Conservation (phyloP, 2,888 invertebrate genomes). For the Caenorhabditis drosophilae region DNA sequence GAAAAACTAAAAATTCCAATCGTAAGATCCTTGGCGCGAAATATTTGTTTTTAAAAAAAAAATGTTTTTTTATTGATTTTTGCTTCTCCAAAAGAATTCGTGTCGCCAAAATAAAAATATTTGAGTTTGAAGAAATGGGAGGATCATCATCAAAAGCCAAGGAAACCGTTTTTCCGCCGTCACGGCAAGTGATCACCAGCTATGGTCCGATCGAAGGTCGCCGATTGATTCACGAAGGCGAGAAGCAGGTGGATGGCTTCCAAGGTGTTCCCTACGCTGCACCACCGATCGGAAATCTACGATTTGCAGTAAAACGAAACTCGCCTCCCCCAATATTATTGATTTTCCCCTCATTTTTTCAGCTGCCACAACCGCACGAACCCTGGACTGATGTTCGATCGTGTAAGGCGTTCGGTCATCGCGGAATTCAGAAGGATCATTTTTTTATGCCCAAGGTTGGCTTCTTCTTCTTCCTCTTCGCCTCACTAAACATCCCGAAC, state of each 20-base stretch:
- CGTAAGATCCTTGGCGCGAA: no score
- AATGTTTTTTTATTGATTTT: no score
- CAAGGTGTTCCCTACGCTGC: constrained; percentile 54
- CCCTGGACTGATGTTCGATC: constrained; percentile 43
- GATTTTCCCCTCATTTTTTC: neutral
- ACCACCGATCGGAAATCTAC: constrained; percentile 43
- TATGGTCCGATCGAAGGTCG: constrained; percentile 52
- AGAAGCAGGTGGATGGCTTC: constrained; percentile 47
- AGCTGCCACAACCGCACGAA: constrained; percentile 43
- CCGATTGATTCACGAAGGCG: constrained; percentile 46
- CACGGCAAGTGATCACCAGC: constrained; percentile 39
- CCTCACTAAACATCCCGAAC: no score
- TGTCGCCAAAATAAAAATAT: no score
- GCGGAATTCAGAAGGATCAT: constrained; percentile 40
- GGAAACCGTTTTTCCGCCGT: constrained; percentile 33
- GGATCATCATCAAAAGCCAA: constrained; percentile 11
- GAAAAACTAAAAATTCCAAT: no score
- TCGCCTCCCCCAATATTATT: no score
- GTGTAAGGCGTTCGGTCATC: constrained; percentile 40
- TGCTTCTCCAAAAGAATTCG: no score
- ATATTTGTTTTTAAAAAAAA: no score
- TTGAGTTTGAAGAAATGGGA: constrained; percentile 27
- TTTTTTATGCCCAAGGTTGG: constrained; percentile 14
- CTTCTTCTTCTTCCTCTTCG: no score
- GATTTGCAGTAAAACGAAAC: constrained; percentile 44